Evolutionary conservation across 2,797 vertebrate genomes (phyloP).

Genomic region (Scomberomorus guttatus): DNA sequence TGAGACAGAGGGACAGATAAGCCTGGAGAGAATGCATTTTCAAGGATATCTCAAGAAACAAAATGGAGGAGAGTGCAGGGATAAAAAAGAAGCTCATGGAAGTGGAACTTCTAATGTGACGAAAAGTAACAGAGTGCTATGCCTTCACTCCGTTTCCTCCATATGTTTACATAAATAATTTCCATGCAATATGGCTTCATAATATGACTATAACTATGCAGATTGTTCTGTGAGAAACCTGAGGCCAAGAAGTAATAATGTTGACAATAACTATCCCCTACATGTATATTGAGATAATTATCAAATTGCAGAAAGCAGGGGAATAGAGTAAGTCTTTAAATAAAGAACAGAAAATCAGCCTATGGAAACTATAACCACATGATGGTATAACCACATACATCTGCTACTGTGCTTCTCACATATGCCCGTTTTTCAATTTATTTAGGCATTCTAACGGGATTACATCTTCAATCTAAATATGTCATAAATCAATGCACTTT

Average conservation of each 20-base stretch:
- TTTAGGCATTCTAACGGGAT: not conserved
- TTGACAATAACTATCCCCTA: constrained; percentile 4
- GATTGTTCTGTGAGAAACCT: not conserved
- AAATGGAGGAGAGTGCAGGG: constrained; percentile 36
- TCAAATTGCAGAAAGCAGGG: not conserved
- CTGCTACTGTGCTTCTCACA: not conserved
- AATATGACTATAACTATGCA: not conserved
- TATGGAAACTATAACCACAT: not conserved
- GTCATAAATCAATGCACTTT: not conserved
- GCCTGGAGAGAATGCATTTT: constrained; percentile 34
- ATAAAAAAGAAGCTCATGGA: constrained; percentile 1
- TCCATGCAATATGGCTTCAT: not conserved
- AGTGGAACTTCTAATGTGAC: constrained; percentile 9
- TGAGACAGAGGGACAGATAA: constrained; percentile 59
- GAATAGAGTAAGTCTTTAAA: not conserved
- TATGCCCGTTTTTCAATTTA: not conserved
- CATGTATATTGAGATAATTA: constrained; percentile 25
- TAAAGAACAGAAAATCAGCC: not conserved
- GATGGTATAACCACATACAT: not conserved
- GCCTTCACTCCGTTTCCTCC: not conserved
- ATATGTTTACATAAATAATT: not conserved
- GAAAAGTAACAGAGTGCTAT: not conserved
- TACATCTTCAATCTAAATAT: not conserved
- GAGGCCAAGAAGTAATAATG: not conserved
- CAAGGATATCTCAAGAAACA: constrained; percentile 50